phyloP scores from a whole-genome alignment of 2,113 vertebrate species.

The Tyto alba region DNA sequence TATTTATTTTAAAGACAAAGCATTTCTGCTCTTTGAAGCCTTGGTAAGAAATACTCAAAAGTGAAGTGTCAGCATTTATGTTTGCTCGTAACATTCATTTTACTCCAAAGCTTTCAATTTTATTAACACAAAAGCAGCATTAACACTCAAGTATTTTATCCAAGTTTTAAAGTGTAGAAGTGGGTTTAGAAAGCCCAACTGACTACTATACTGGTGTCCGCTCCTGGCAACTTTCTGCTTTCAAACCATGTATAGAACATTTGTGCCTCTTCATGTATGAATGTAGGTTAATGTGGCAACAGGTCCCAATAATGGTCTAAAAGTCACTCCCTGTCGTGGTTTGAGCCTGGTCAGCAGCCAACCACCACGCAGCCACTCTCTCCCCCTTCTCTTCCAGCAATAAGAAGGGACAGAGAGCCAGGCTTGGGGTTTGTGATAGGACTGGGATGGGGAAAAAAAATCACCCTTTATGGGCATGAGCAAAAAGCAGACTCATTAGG shows the following conservation, averaged over 20 bases:
- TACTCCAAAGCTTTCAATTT: background rate
- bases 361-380: too few species aligned
- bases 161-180: background rate
- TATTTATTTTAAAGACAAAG: slow-evolving; percentile 8
- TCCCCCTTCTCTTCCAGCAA: too few species aligned
- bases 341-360: too few species aligned
- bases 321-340: too few species aligned
- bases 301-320: background rate
- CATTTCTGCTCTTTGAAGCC: slow-evolving; percentile 14
- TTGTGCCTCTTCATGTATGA: background rate
- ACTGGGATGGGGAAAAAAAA: too few species aligned
- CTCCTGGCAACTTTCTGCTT: background rate
- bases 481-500: too few species aligned
- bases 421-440: too few species aligned
- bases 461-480: too few species aligned
- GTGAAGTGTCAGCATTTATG: background rate
- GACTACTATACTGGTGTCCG: background rate
- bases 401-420: too few species aligned
- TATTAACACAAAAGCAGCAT: background rate
- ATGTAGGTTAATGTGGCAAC: background rate
- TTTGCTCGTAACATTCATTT: background rate
- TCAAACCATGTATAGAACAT: background rate
- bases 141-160: background rate
- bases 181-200: background rate
- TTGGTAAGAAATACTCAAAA: background rate